These are phyloP conservation scores for Whitmania pigra DNA, from an alignment of 1,140 invertebrate genomes.

Conservation along the genomic window DNA sequence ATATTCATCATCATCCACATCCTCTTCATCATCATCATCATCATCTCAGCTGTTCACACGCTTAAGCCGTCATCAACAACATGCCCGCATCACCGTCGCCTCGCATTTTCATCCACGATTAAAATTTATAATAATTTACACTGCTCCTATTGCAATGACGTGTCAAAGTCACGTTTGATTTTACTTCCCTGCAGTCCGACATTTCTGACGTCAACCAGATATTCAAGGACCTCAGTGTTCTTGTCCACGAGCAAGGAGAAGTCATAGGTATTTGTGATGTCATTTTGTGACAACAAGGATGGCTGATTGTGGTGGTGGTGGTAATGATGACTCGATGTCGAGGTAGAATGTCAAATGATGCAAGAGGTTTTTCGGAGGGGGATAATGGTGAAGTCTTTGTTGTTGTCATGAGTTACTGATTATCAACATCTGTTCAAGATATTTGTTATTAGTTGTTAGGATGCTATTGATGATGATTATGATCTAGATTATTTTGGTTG, in stretches of 20 bases:
- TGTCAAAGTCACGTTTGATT: conserved; percentile 35
- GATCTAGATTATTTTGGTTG: neutral
- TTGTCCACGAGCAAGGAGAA: conserved; percentile 95
- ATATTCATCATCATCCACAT: too few species aligned
- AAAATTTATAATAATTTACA: neutral
- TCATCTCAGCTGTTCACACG: neutral
- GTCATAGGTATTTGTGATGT: conserved; percentile 58
- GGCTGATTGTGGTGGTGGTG: too few species aligned
- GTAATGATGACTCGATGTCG: too few species aligned
- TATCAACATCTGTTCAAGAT: too few species aligned
- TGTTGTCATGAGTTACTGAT: too few species aligned
- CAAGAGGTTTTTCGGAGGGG: too few species aligned
- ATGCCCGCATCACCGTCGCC: neutral
- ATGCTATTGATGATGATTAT: neutral
- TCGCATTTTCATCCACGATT: neutral
- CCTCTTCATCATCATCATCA: neutral
- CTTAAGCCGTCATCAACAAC: neutral
- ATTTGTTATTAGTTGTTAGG: too few species aligned
- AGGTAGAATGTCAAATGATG: neutral
- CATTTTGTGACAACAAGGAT: neutral
- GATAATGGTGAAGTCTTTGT: too few species aligned
- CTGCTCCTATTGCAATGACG: too few species aligned
- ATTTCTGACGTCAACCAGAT: conserved; percentile 94
- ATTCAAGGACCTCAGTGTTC: conserved; percentile 86
- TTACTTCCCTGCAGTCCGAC: conserved; percentile 55